Percentiles rank a stretch among this genome's conserved stretches.
These are phyloP conservation scores for Cactoblastis cactorum DNA, from an alignment of 2,888 invertebrate species.

Conservation along the genomic window DNA sequence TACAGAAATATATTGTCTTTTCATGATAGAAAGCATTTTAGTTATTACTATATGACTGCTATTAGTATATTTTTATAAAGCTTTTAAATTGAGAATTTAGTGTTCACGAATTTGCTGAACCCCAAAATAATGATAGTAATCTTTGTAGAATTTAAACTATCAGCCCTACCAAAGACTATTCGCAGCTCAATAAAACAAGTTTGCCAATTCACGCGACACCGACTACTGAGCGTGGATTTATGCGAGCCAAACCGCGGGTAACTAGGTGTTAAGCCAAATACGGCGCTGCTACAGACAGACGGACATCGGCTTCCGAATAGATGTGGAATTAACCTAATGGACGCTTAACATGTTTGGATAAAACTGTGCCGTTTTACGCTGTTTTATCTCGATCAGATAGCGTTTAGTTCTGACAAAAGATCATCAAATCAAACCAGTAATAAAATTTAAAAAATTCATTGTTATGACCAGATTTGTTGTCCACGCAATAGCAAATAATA, in stretches of 20 bases:
- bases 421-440: background rate
- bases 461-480: background rate
- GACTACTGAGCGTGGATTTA: constrained; percentile 30
- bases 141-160: too few species aligned
- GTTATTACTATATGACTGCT: too few species aligned
- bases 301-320: background rate
- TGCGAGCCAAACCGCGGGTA: constrained; percentile 29
- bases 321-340: background rate
- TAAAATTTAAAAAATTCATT: background rate
- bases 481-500: background rate
- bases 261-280: constrained; percentile 30
- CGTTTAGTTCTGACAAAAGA: too few species aligned
- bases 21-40: too few species aligned
- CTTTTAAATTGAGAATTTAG: too few species aligned
- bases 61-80: too few species aligned
- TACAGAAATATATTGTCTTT: too few species aligned
- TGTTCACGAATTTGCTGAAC: too few species aligned
- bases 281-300: constrained; percentile 16
- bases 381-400: too few species aligned
- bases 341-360: background rate
- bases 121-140: too few species aligned
- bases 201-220: constrained; percentile 12
- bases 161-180: background rate
- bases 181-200: background rate
- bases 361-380: too few species aligned